A percentile compares a stretch with the other conserved stretches of the same genome.
Evolutionary conservation across 2,888 invertebrate genomes (phyloP).

Genomic region (Rhynchonema sp.): DNA sequence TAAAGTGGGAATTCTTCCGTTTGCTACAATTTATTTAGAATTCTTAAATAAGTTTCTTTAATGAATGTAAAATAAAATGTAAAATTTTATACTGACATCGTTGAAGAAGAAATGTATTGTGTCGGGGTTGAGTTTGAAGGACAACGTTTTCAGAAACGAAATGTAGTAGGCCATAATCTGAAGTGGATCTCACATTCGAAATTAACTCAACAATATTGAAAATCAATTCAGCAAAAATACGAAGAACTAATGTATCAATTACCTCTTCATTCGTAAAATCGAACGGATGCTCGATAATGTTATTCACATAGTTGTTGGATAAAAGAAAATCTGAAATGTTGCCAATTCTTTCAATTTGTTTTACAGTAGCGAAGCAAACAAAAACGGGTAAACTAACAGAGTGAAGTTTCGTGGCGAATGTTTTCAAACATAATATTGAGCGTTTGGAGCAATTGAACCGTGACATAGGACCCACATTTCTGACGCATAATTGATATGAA

Average conservation of each 20-base stretch:
- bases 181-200: no score
- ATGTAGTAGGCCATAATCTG: conserved; percentile 98
- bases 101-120: conserved; percentile 99
- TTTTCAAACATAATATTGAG: conserved; percentile 98
- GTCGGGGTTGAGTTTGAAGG: conserved; percentile 84
- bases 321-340: conserved; percentile 87
- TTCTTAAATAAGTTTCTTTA: no score
- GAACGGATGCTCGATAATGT: conserved; percentile 96
- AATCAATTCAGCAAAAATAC: no score
- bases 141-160: conserved; percentile 91
- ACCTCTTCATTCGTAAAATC: conserved; percentile 97
- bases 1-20: conserved; percentile 97
- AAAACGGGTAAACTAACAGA: conserved; percentile 53
- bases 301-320: conserved; percentile 98
- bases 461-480: conserved; percentile 86
- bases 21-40: conserved; percentile 45
- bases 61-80: no score
- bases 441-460: conserved; percentile 90
- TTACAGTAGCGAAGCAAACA: not conserved
- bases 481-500: conserved; percentile 93
- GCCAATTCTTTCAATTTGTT: not conserved
- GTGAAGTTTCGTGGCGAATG: conserved; percentile 89
- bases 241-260: no score
- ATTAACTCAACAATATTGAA: no score
- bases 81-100: conserved; percentile 57